Conservation (phyloP, 2,113 vertebrate species). For the Lontra canadensis region DNA sequence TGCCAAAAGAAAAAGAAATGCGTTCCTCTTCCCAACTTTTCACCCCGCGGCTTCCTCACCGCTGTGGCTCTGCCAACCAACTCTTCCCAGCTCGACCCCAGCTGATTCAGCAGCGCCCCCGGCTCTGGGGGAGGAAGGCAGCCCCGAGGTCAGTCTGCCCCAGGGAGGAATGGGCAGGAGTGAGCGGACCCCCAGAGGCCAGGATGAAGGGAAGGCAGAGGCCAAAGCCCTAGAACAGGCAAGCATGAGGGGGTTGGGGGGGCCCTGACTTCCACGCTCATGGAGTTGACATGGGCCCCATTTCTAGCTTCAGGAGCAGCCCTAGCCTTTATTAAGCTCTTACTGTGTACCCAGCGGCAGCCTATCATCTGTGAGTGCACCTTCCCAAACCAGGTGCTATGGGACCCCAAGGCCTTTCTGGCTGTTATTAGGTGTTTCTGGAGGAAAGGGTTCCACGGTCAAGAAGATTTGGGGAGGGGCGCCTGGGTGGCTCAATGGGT, state of each 20-base stretch:
- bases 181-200: neutral
- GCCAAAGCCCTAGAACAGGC: too few species aligned
- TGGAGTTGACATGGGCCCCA: too few species aligned
- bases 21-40: neutral
- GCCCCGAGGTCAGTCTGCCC: neutral
- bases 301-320: neutral
- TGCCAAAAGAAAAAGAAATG: slow-evolving; percentile 46
- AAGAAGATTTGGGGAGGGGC: neutral
- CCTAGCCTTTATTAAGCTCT: fast-evolving
- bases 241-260: neutral
- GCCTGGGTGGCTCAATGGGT: too few species aligned
- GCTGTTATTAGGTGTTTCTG: neutral
- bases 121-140: neutral
- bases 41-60: neutral
- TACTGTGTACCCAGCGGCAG: neutral
- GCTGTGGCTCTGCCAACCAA: neutral
- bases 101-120: neutral
- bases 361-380: fast-evolving
- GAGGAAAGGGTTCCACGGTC: neutral
- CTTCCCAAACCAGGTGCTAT: neutral
- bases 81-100: neutral
- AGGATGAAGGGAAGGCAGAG: neutral
- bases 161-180: neutral
- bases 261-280: too few species aligned
- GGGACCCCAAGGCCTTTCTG: neutral